Evolutionary conservation across 1,140 invertebrate species (phyloP).

Genomic region (Bombus superbus): DNA sequence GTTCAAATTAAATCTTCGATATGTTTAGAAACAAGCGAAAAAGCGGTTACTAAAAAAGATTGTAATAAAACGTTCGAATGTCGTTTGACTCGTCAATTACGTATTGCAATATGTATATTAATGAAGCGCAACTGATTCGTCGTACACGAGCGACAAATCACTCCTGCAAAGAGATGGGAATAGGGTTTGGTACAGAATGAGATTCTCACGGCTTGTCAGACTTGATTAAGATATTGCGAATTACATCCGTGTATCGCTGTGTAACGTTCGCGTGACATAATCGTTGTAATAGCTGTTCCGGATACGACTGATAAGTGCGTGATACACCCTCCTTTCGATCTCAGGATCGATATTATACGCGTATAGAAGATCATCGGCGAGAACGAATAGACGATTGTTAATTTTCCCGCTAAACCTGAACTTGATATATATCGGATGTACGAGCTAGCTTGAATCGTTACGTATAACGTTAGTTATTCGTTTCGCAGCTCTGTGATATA

Average conservation of each 20-base stretch:
- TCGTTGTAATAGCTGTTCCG: slow-evolving; percentile 41
- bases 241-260: slow-evolving; percentile 53
- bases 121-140: background rate
- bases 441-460: too few relatives aligned
- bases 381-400: too few relatives aligned
- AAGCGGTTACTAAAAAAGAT: too few relatives aligned
- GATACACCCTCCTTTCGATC: slow-evolving; percentile 36
- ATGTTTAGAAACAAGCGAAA: background rate
- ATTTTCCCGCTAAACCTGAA: background rate
- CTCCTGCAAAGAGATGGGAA: background rate
- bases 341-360: background rate
- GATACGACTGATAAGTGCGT: slow-evolving; percentile 32
- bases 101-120: background rate
- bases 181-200: background rate
- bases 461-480: too few relatives aligned
- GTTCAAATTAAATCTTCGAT: background rate
- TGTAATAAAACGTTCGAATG: too few relatives aligned
- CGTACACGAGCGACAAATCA: slow-evolving; percentile 1
- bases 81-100: background rate
- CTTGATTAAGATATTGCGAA: slow-evolving; percentile 55
- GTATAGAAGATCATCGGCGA: background rate
- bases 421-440: background rate
- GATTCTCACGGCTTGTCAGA: slow-evolving; percentile 53
- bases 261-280: slow-evolving; percentile 45
- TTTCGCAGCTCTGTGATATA: background rate